Evolutionary conservation across 1,140 invertebrate genomes (phyloP), one percentile per base, ranked within the genome.

Genomic region (Linepithema humile): DNA sequence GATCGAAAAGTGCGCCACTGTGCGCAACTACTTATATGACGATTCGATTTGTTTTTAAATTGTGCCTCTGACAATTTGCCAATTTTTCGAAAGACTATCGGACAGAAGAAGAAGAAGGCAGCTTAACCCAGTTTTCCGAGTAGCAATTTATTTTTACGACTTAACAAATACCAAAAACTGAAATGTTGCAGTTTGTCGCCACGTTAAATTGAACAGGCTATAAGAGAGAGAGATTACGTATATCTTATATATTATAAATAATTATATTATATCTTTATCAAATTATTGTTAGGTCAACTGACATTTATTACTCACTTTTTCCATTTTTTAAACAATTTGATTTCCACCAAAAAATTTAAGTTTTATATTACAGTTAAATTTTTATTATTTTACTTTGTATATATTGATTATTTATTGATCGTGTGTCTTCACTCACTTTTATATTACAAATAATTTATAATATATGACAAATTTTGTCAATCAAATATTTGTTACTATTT

Each of bases 61-160:
- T 40, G 73, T 10, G 40, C 43, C 23, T 45, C 86, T 88, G 89
- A 85, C 78, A 85, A 60, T 85, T 84, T 84, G 86, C 88, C 89
- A 91, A 40, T 88, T 86, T 85, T 78, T 74, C 26, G 59, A 85
- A 29, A 50, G 55, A 32, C 67, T 67, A 82, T 70, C 17, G 59
- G 17, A 74, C 62, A 62, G 38, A 55, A 69, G 23, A 53, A 62
- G 80, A 64, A 86, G 38, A 65, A 82, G 15, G 48, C 72, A 65
- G 35, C 64, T 20, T 82, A 90, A 86, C 53, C 69, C 57, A 73
- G 57, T 89, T 86, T 84, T 75, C 50, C 2, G 10, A 57, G 12
- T 53, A 60, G 10, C 35, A 10, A 88, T 88, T 85, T 87, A 90
- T 83, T 88, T 90, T 85, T 90, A 86, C 23, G 5, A 62, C 7